Evolutionary conservation across 2,888 invertebrate species (phyloP).

Genomic region (Thecocarcelia acutangulata): DNA sequence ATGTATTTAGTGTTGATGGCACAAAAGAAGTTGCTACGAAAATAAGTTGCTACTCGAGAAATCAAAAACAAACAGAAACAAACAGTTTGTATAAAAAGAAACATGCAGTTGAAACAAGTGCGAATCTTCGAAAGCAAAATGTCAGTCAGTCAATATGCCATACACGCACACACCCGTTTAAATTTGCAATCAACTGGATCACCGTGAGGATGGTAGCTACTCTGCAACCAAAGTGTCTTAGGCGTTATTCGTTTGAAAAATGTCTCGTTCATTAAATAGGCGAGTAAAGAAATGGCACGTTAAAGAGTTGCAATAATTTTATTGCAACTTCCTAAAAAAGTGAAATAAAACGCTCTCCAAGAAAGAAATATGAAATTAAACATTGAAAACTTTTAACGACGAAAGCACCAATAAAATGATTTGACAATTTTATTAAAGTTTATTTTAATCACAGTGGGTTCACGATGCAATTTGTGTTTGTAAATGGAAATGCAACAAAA

Average conservation of each 20-base stretch:
- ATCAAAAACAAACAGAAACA: too few species aligned
- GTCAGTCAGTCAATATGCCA: slow-evolving; percentile 51
- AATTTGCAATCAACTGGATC: too few species aligned
- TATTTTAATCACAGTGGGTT: slow-evolving; percentile 6
- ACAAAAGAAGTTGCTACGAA: too few species aligned
- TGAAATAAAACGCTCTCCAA: background rate
- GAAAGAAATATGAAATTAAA: background rate
- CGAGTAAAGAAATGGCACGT: background rate
- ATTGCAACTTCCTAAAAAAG: slow-evolving; percentile 6
- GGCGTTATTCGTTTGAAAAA: background rate
- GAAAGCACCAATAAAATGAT: slow-evolving; percentile 10
- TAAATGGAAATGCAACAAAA: too few species aligned
- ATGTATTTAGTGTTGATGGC: too few species aligned
- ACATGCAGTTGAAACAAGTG: background rate
- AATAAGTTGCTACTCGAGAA: too few species aligned
- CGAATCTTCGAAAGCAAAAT: slow-evolving; percentile 9
- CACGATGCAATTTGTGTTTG: too few species aligned
- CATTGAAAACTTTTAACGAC: slow-evolving; percentile 1
- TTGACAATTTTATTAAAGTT: background rate
- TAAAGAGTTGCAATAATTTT: background rate
- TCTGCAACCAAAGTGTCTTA: background rate
- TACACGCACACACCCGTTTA: background rate
- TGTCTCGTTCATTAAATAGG: background rate
- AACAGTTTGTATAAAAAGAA: too few species aligned
- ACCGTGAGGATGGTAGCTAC: background rate